Base-by-base conservation (phyloP, 1,140 invertebrate genomes). In the Papilio machaon region DNA sequence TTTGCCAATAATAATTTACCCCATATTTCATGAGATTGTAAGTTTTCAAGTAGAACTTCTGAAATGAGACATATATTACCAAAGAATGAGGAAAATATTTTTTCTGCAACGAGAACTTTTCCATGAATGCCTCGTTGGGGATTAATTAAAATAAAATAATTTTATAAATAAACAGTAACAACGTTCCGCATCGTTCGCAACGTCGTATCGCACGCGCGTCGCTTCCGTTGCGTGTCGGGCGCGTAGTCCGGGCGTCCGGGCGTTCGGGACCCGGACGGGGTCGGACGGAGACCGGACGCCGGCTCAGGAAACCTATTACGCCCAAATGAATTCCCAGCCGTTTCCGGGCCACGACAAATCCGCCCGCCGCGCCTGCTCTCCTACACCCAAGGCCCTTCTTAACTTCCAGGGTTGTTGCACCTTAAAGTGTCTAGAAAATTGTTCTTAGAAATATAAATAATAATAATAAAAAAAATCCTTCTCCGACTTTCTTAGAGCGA, bases 271-370 rank as follows among this genome's bases (percentile, higher is more conserved):
- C 88, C 90, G 91, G 88, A 90, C 91, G 90, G 82, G 84, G 85
- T 38, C 79, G 79, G 79, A 81, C 82, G 82, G 80, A 64, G 80
- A 82, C 88, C 90, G 91, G 88, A 91, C 89, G 85, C 85, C 82
- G 84, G 89, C 87, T 88, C 92, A 91, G 93, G 92, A 94, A 93
- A 92, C 91, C 91, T 94, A 94, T 94, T 94, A 94, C 93, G 92
- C 92, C 93, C 91, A 94, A 94, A 94, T 94, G 93, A 94, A 94
- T 94, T 94, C 91, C 89, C 89, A 86, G 91, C 85, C 90, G 93
- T 92, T 92, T 94, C 93, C 93, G 92, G 91, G 81, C 90, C 87
- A 89, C 90, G 92, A 90, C 89, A 90, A 92, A 93, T 91, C 92
- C 92, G 86, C 82, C 86, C 86, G 82, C 87, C 86, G 87, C 88